A percentile compares a stretch with the other conserved stretches of the same genome.
phyloP scores from a whole-genome alignment of 2,113 vertebrate genomes.

The Tapirus terrestris region DNA sequence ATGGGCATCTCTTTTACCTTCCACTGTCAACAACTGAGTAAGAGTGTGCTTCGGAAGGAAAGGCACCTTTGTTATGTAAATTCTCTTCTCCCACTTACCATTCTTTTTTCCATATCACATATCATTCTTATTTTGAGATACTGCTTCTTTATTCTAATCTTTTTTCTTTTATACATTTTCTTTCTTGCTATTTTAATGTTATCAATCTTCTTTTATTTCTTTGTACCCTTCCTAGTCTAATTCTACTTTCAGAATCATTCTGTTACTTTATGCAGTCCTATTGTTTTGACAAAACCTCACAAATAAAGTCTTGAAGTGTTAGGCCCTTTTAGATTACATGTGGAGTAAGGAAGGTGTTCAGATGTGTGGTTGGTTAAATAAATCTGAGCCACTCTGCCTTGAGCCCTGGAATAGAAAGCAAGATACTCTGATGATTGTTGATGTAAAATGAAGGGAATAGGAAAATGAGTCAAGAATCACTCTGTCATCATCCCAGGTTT shows the following conservation, averaged over 20 bases:
- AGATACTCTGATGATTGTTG: not conserved
- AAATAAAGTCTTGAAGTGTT: not conserved
- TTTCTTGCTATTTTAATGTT: not conserved
- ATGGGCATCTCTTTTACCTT: not conserved
- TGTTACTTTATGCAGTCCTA: not conserved
- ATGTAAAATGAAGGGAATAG: not conserved
- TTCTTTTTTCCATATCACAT: not conserved
- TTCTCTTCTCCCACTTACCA: not conserved
- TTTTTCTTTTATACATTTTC: not conserved
- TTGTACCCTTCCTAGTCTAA: not conserved
- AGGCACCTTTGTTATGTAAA: not conserved
- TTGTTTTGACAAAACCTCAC: not conserved
- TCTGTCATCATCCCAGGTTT: not conserved
- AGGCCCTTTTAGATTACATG: not conserved
- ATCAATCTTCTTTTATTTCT: not conserved
- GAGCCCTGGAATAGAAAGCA: not conserved
- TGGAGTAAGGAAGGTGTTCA: not conserved
- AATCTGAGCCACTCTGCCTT: not conserved
- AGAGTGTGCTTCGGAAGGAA: not conserved
- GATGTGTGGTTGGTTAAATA: not conserved
- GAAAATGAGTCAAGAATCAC: not conserved
- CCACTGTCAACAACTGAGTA: not conserved
- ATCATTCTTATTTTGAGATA: slow-evolving; percentile 5
- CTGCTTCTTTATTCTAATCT: not conserved
- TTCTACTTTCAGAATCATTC: not conserved